Conservation (phyloP, 2,113 vertebrate genomes). For the Nycticebus coucang region DNA sequence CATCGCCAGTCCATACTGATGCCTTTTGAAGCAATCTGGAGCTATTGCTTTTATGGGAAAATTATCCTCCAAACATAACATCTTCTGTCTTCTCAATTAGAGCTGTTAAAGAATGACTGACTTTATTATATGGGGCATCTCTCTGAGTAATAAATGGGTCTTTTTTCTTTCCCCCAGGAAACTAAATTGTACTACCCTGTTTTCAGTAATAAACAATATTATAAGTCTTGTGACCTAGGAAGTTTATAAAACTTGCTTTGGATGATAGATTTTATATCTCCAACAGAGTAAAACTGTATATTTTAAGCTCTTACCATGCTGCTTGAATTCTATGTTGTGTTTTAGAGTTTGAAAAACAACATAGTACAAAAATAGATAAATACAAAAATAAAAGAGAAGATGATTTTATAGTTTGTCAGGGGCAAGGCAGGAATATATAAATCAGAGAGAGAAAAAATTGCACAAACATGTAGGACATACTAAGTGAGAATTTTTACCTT, state of each 20-base stretch:
- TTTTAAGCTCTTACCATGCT: background rate
- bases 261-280: slow-evolving; percentile 44
- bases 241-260: slow-evolving; percentile 20
- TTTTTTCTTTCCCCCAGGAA: background rate
- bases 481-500: slow-evolving; percentile 33
- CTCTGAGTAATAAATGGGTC: background rate
- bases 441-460: slow-evolving; percentile 7
- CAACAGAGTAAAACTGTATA: background rate
- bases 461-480: background rate
- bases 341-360: slow-evolving; percentile 27
- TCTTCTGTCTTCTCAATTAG: slow-evolving; percentile 23
- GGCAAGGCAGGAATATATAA: slow-evolving; percentile 43
- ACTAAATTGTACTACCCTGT: background rate
- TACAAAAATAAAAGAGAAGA: slow-evolving; percentile 24
- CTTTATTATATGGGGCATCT: background rate
- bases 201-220: slow-evolving; percentile 3
- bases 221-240: background rate
- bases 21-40: background rate
- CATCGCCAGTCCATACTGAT: background rate
- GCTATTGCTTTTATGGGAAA: slow-evolving; percentile 39
- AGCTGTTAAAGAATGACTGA: background rate
- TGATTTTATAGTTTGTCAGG: slow-evolving; percentile 33
- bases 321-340: slow-evolving; percentile 42
- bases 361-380: slow-evolving; percentile 26
- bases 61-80: background rate